A percentile compares a stretch with the other conserved stretches of the same genome.
These are phyloP conservation scores for Odontomyia ornata DNA, from an alignment of 2,888 invertebrate species.

Conservation along the genomic window DNA sequence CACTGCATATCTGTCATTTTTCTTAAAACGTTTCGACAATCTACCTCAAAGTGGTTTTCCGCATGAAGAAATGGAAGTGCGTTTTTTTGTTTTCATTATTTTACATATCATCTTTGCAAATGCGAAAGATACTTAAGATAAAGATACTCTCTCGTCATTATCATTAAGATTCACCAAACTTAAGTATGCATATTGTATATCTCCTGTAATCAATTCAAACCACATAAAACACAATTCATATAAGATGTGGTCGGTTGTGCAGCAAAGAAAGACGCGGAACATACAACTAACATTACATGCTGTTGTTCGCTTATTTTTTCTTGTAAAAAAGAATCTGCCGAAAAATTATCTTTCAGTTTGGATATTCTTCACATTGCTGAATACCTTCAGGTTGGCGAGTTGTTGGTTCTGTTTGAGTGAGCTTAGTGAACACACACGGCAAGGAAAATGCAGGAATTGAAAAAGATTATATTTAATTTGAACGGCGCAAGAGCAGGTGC, in stretches of 20 bases:
- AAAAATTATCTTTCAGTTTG: not conserved
- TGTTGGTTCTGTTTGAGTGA: not conserved
- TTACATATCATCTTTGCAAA: too few relatives aligned
- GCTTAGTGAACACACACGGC: not conserved
- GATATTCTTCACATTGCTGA: not conserved
- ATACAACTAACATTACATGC: not conserved
- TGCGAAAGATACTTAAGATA: not conserved
- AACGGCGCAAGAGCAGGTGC: slow-evolving; percentile 4
- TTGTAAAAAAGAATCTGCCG: not conserved
- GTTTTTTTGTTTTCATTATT: too few relatives aligned
- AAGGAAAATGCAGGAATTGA: not conserved
- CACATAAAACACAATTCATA: not conserved
- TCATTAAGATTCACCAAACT: not conserved
- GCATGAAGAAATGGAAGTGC: not conserved
- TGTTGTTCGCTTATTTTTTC: too few relatives aligned
- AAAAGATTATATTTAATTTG: not conserved
- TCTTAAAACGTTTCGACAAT: slow-evolving; percentile 5
- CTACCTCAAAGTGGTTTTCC: slow-evolving; percentile 1
- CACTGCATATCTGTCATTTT: slow-evolving; percentile 6
- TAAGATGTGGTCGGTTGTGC: not conserved
- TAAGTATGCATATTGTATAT: not conserved
- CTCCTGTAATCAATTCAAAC: too few relatives aligned
- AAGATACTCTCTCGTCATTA: not conserved
- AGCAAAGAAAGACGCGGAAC: not conserved
- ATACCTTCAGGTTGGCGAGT: not conserved